Conservation (phyloP, 2,888 invertebrate species). For the Odontocerum albicorne region DNA sequence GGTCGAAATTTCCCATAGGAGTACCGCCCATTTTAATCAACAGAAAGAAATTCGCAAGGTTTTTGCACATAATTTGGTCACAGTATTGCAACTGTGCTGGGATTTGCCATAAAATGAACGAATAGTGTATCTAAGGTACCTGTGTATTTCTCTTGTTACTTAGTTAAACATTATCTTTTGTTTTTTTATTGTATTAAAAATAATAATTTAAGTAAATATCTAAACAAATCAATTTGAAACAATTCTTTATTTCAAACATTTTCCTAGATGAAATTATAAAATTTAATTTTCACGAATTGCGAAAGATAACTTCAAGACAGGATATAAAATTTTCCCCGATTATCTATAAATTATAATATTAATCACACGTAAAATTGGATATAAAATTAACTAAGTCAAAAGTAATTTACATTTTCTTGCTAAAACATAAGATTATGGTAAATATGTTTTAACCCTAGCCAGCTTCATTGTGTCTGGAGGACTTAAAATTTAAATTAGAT, state of each 20-base stretch:
- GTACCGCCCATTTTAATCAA: constrained; percentile 3
- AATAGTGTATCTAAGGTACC: too few species aligned
- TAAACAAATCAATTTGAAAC: too few species aligned
- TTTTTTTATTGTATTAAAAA: too few species aligned
- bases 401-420: constrained; percentile 4
- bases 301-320: background rate
- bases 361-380: constrained; percentile 1
- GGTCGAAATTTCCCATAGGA: constrained; percentile 8
- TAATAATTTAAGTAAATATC: too few species aligned
- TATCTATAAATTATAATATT: background rate
- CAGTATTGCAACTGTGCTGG: background rate
- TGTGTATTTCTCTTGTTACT: too few species aligned
- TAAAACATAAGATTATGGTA: background rate
- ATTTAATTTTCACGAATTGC: too few species aligned
- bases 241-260: too few species aligned
- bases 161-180: too few species aligned
- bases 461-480: constrained; percentile 20
- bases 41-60: constrained; percentile 13
- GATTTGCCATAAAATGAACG: constrained; percentile 5
- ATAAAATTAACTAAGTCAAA: constrained; percentile 5
- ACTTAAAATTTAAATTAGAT: constrained; percentile 31
- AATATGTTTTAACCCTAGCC: constrained; percentile 15
- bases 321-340: background rate
- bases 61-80: constrained; percentile 10
- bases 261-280: too few species aligned